Base-by-base conservation (phyloP, 2,113 vertebrate species). In the Rattus rattus region DNA sequence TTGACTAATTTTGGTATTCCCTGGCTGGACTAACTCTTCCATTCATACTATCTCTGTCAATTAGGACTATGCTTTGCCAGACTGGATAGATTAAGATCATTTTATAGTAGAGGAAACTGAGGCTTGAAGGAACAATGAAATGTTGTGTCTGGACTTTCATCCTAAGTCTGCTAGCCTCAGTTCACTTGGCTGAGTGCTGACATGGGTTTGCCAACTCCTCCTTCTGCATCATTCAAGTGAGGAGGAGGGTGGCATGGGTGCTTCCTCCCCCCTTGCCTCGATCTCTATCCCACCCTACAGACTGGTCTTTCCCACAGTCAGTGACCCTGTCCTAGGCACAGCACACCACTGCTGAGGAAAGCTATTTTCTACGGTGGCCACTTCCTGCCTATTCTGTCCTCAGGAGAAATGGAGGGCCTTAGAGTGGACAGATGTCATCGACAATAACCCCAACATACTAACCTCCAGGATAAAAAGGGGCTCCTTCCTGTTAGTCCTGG, bases 161-260 rank as follows among this genome's bases (percentile, higher is more conserved):
- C 43, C 10, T 1, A 6, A 4, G 36, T 28, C 69, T 89, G n/a
- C 17, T 76, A 30, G 30, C 16, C 39, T 33, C 54, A 1, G 30
- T 17, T 84, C 13, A 65, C 28, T 11, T 84, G 56, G 17, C 28
- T 49, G 19, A 54, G 4, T 4, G 3, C 20, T 24, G 7, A 70
- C 5, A 43, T 69, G 43, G 14, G 5, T 7, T 11, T 22, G 54
- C 33, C 7, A 9, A 9, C 3, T 0, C n/a, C 2, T 1, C 0
- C 49, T 5, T 56, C 12, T n/a, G 16, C 5, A 7, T 20, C n/a
- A 69, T 14, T 30, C 26, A 12, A 12, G 19, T 6, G 14, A 20
- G 11, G 56, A 47, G 52, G 5, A 56, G 8, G 10, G 3, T 3
- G 61, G 24, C 67, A 2, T 28, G 24, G 6, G 3, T 43, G 24